Evolutionary conservation across 1,140 invertebrate species (phyloP).

Genomic region (Aphelinus atriplicis): DNA sequence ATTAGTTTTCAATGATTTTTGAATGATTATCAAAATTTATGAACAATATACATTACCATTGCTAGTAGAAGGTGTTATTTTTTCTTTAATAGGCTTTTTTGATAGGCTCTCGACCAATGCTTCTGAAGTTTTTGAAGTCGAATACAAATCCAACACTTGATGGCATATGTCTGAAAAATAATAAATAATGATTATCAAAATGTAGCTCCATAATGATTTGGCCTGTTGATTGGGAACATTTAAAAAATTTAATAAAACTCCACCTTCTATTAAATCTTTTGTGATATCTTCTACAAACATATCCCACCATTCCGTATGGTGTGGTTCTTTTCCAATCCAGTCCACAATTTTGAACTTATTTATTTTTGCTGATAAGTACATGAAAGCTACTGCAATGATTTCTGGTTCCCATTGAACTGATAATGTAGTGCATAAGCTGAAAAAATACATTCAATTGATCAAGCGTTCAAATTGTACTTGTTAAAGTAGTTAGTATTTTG

Average conservation of each 20-base stretch:
- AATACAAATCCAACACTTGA: constrained; percentile 91
- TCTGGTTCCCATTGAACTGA: constrained; percentile 99
- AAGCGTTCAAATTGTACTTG: neutral
- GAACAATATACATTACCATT: constrained; percentile 52
- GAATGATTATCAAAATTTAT: neutral
- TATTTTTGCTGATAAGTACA: constrained; percentile 94
- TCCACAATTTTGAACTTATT: constrained; percentile 95
- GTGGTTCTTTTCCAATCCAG: constrained; percentile 84
- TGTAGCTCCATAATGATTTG: neutral
- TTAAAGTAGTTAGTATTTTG: constrained; percentile 18
- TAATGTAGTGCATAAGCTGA: constrained; percentile 92
- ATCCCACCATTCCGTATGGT: constrained; percentile 96
- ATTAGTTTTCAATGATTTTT: too few species aligned
- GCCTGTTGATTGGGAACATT: neutral
- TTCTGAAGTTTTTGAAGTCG: constrained; percentile 69
- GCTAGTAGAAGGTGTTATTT: constrained; percentile 4
- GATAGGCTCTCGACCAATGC: constrained; percentile 70
- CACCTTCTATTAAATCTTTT: constrained; percentile 91
- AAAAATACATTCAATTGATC: constrained; percentile 40
- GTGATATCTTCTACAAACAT: constrained; percentile 97
- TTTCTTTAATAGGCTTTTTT: constrained; percentile 56
- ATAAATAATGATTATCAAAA: neutral
- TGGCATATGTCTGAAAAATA: constrained; percentile 88
- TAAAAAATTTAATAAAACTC: constrained; percentile 9
- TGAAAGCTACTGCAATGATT: constrained; percentile 96